Conservation (phyloP, 2,797 vertebrate species). For the Discoglossus pictus region DNA sequence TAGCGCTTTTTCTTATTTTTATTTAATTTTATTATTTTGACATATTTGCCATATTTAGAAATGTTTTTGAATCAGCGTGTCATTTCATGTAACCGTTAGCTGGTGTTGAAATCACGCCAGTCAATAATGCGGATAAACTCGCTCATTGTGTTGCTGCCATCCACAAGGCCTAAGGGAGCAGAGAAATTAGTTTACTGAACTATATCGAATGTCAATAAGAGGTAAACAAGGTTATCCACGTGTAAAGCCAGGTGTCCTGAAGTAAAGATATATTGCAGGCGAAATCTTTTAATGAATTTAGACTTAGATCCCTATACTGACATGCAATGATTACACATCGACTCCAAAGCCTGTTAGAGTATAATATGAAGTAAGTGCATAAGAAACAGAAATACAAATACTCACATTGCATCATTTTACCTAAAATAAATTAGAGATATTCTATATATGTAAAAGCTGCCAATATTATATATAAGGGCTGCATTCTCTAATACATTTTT, state of each 20-base stretch:
- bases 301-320: neutral
- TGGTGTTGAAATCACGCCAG: conserved; percentile 6
- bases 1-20: too few relatives aligned
- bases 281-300: conserved; percentile 5
- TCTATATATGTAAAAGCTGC: too few relatives aligned
- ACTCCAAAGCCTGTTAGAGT: too few relatives aligned
- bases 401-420: neutral
- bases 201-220: conserved; percentile 8
- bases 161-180: conserved; percentile 4
- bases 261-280: neutral
- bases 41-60: too few relatives aligned
- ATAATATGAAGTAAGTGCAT: too few relatives aligned
- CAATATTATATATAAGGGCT: too few relatives aligned
- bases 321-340: too few relatives aligned
- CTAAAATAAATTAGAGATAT: too few relatives aligned
- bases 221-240: conserved; percentile 5
- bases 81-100: conserved; percentile 17
- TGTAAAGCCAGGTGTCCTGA: neutral
- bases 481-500: too few relatives aligned
- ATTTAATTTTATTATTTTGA: too few relatives aligned
- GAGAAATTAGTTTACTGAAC: conserved; percentile 3
- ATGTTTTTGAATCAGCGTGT: conserved; percentile 18
- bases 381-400: neutral
- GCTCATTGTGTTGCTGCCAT: conserved; percentile 10
- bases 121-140: neutral